Conservation (phyloP, 2,888 invertebrate genomes). For the Drosophila anceps region DNA sequence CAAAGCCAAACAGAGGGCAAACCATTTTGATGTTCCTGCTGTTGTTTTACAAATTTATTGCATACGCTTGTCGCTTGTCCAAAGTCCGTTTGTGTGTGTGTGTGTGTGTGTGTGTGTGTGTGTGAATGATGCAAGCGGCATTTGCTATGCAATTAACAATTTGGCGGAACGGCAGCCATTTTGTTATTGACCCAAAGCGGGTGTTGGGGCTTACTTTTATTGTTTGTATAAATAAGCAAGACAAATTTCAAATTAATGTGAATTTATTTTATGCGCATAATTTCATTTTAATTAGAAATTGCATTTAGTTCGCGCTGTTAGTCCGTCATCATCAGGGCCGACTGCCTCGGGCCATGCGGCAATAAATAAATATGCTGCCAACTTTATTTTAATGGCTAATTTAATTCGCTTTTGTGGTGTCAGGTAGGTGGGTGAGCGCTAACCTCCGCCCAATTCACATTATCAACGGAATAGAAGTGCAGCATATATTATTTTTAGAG, state of each 20-base stretch:
- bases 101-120: conserved; percentile 26
- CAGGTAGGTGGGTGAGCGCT: background rate
- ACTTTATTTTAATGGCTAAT: conserved; percentile 60
- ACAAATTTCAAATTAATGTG: conserved; percentile 58
- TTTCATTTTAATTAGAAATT: conserved; percentile 70
- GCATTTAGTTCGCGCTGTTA: conserved; percentile 30
- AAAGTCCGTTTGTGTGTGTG: conserved; percentile 1
- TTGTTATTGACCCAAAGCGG: conserved; percentile 34
- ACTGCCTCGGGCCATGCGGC: conserved; percentile 59
- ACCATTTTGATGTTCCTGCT: conserved; percentile 31
- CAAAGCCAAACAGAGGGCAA: conserved; percentile 28
- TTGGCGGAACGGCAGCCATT: conserved; percentile 59
- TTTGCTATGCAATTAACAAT: conserved; percentile 73
- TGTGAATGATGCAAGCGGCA: conserved; percentile 17
- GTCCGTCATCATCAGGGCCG: conserved; percentile 30
- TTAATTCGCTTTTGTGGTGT: conserved; percentile 45
- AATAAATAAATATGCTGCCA: conserved; percentile 68
- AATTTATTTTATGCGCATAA: conserved; percentile 68
- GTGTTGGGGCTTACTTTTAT: conserved; percentile 13
- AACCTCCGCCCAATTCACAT: background rate
- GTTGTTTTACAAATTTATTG: conserved; percentile 62
- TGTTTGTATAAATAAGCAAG: conserved; percentile 18
- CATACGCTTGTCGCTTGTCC: conserved; percentile 5
- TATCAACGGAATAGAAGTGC: conserved; percentile 12
- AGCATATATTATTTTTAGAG: conserved; percentile 41